Base-by-base conservation (phyloP, 2,797 vertebrate species). In the Catostomus latipinnis region DNA sequence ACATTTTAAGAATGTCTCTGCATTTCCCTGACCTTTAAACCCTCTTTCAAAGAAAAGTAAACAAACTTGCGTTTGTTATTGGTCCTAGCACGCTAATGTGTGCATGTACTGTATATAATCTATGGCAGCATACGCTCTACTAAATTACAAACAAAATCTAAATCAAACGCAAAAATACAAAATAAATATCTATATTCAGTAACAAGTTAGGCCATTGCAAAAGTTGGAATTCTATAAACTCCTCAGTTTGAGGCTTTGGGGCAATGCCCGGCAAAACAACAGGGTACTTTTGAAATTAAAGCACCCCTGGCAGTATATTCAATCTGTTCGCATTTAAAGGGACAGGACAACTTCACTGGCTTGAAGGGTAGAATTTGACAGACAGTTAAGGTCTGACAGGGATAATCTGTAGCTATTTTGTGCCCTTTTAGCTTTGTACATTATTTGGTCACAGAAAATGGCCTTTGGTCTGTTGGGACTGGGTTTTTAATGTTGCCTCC, bases 401-500 rank as follows among this genome's bases (percentile, higher is more conserved):
- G 48, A 76, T 45, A 12, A 65, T 73, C 75, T 63, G 18, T 53
- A 56, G 76, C 6, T 46, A 50, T 72, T 72, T 66, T 80, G 77
- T 80, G 70, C 69, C 10, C 6, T 72, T 82, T 73, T 74, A 74
- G 45, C 65, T 66, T 80, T 52, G 85, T 88, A 90, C 89, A 88
- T 90, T 14, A 53, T 90, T 91, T 84, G 83, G 90, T 90, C 80
- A 81, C 66, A 83, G 74, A 82, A 63, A 79, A 82, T 75, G 76
- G 85, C 80, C 71, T 87, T 88, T 86, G 84, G 85, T 85, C 84
- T 82, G 86, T 87, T 83, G 63, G 82, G 84, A 57, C 87, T 74
- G 79, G 80, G 84, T 85, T 85, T 78, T 83, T 34, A 4, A 63
- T 71, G 86, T 91, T 91, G 89, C 89, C 89, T 89, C 56, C 82